These are phyloP conservation scores for Oedothorax gibbosus DNA, from an alignment of 1,140 invertebrate species.

Conservation along the genomic window DNA sequence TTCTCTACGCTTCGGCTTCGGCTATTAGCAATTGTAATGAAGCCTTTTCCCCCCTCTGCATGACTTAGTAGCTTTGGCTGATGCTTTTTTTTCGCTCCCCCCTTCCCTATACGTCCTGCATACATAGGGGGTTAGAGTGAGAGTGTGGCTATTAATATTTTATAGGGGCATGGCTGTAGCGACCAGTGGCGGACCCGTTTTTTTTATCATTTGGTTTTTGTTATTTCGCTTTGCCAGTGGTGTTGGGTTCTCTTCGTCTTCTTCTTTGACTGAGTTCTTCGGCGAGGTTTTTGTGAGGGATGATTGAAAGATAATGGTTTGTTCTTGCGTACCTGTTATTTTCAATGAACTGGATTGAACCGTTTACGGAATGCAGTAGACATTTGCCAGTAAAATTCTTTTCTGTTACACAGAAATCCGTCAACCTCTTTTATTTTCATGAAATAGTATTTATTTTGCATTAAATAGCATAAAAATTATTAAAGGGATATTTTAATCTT, in stretches of 20 bases:
- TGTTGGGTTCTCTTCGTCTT: constrained; percentile 40
- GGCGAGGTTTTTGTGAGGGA: too few relatives aligned
- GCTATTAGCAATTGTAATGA: constrained; percentile 60
- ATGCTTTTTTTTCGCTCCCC: constrained; percentile 18
- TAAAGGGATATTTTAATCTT: too few relatives aligned
- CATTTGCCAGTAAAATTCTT: too few relatives aligned
- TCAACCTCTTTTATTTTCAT: too few relatives aligned
- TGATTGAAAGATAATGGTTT: too few relatives aligned
- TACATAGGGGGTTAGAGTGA: constrained; percentile 36
- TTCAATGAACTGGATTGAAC: too few relatives aligned
- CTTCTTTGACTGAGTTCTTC: background rate
- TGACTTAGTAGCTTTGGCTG: constrained; percentile 51
- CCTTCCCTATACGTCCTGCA: constrained; percentile 19
- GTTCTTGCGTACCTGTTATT: too few relatives aligned
- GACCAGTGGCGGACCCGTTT: constrained; percentile 26
- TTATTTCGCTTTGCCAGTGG: constrained; percentile 21
- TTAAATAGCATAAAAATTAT: too few relatives aligned
- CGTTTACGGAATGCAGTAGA: too few relatives aligned
- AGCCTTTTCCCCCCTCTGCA: constrained; percentile 54
- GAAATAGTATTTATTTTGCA: too few relatives aligned
- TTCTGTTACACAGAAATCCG: too few relatives aligned
- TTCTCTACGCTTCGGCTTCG: constrained; percentile 36
- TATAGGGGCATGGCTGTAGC: constrained; percentile 35
- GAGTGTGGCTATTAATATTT: constrained; percentile 59
- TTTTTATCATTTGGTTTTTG: background rate